Evolutionary conservation across 2,113 vertebrate genomes (phyloP).

Genomic region (Pterocles burchelli): DNA sequence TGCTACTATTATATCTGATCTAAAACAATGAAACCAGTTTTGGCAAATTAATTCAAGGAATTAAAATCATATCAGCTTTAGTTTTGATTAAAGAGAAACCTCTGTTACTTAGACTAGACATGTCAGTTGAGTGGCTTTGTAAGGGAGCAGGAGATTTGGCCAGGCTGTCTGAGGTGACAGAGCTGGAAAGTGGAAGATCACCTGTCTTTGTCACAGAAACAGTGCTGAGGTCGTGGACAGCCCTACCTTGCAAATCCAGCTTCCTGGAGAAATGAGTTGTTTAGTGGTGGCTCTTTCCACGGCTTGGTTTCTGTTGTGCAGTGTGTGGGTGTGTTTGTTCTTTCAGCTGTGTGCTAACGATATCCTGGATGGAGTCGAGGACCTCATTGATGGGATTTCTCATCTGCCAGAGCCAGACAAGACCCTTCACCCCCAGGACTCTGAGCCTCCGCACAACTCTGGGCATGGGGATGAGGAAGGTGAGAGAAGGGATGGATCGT

Average conservation of each 20-base stretch:
- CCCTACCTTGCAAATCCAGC: neutral
- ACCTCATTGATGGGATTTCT: conserved; percentile 90
- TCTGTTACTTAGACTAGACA: neutral
- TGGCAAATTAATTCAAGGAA: neutral
- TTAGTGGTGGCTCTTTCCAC: neutral
- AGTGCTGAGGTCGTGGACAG: neutral
- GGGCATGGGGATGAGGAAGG: conserved; percentile 79
- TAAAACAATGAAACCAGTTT: neutral
- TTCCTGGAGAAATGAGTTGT: neutral
- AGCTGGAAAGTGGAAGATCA: neutral
- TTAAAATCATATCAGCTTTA: neutral
- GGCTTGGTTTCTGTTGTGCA: neutral
- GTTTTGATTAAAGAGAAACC: neutral
- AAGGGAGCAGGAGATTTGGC: neutral
- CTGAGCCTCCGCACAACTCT: conserved; percentile 77
- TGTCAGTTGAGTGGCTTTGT: neutral
- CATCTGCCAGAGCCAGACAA: conserved; percentile 88
- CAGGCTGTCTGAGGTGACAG: neutral
- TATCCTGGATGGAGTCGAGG: conserved; percentile 84
- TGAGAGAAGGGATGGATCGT: neutral
- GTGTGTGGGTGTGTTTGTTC: neutral
- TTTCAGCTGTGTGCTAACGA: conserved; percentile 92
- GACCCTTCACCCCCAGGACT: conserved; percentile 80
- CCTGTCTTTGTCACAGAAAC: neutral
- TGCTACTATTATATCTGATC: neutral